Evolutionary conservation across 1,140 invertebrate genomes (phyloP), one percentile per base, ranked within the genome.

Genomic region (Nasonia giraulti): DNA sequence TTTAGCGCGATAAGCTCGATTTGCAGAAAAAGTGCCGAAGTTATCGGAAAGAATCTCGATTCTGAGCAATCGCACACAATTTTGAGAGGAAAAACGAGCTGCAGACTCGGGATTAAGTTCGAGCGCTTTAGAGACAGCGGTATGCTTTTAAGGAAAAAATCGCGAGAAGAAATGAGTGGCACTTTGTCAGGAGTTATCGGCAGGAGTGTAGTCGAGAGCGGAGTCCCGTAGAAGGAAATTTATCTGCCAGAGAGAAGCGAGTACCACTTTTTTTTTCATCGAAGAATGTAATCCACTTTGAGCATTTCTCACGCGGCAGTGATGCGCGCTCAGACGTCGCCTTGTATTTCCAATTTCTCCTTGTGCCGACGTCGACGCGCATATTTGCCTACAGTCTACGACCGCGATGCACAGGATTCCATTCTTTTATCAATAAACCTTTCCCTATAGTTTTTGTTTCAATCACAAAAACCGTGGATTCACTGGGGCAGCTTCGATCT

Each of bases 101-200:
- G 33, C 33, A 37, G 33, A 37, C 33, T n/a, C 20, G 4, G 50
- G 31, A 68, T 79, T 62, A 79, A 66, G 50, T 37, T 79, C 4
- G 17, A 27, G 44, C 3, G 20, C 4, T 3, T 37, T 37, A 37
- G 33, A 23, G 7, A 77, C 8, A 23, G 8, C 3, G 40, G 47
- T 50, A 50, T 55, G 6, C 12, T 27, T 55, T n/a, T 20, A 8
- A 78, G 33, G 27, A 27, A 27, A 66, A 17, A 44, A 78, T 62
- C 55, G 55, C 55, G 3, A 66, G 20, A 8, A 77, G 44, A 77
- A 55, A 50, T 27, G n/a, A 78, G 55, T 12, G 50, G 17, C 17
- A 78, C 47, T 77, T 50, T 20, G 76, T 78, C 76, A 62, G 47
- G 17, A 66, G 11, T 78, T 78, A 78, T 78, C 76, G 76, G 74